Evolutionary conservation across 2,888 invertebrate species (phyloP).

Genomic region (Polia nebulosa): DNA sequence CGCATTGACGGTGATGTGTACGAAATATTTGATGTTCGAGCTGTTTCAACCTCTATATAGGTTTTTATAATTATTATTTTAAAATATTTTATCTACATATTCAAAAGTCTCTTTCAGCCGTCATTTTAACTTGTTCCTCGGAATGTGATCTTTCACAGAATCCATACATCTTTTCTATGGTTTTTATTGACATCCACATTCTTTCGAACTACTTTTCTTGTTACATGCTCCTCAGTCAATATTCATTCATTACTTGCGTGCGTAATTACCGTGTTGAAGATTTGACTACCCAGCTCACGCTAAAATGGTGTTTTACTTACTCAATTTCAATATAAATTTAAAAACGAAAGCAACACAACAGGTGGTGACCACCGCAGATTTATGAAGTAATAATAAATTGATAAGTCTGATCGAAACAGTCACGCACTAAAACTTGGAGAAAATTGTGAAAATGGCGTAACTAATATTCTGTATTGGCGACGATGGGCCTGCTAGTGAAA

Average conservation of each 20-base stretch:
- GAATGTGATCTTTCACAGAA: background rate
- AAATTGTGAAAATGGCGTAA: constrained; percentile 84
- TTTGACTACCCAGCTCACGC: background rate
- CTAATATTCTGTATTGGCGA: constrained; percentile 72
- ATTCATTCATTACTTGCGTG: constrained; percentile 9
- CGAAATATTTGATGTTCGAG: too few species aligned
- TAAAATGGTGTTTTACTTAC: constrained; percentile 11
- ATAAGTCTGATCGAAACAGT: constrained; percentile 72
- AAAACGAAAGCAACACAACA: constrained; percentile 39
- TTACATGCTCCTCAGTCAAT: background rate
- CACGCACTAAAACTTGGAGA: constrained; percentile 81
- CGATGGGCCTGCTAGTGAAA: constrained; percentile 74
- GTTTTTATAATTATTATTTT: too few species aligned
- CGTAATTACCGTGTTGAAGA: background rate
- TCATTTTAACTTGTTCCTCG: background rate
- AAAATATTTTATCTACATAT: background rate
- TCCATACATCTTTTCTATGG: background rate
- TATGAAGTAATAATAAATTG: constrained; percentile 68
- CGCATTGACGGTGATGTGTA: too few species aligned
- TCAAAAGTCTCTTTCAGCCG: background rate
- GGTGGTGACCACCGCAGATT: constrained; percentile 31
- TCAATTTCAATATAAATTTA: constrained; percentile 19
- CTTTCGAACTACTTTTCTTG: background rate
- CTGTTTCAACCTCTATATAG: too few species aligned
- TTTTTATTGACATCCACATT: background rate